Percentiles rank a stretch among this genome's conserved stretches.
These are phyloP conservation scores for Fregata magnificens DNA, from an alignment of 2,113 vertebrate genomes.

Conservation along the genomic window DNA sequence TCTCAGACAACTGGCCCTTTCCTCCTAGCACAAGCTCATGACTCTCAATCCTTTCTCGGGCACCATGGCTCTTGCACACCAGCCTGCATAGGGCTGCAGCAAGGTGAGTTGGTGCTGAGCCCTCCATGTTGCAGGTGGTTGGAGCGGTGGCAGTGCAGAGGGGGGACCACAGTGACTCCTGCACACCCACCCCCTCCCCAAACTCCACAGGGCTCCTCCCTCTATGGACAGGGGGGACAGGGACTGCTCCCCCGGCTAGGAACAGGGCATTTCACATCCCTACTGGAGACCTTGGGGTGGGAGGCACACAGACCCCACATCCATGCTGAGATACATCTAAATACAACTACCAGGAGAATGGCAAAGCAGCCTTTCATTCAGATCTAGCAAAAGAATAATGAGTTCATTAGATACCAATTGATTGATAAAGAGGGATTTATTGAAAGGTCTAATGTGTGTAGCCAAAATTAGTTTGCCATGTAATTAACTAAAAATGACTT, in stretches of 20 bases:
- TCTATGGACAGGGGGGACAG: accelerated
- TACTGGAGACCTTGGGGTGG: accelerated
- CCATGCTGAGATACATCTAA: background rate
- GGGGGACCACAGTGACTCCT: accelerated
- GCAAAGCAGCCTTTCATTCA: background rate
- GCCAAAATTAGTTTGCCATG: conserved; percentile 75
- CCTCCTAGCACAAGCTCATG: background rate
- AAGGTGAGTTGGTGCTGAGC: background rate
- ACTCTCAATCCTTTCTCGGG: background rate
- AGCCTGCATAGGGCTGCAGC: background rate
- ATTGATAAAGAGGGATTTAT: conserved; percentile 71
- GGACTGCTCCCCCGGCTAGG: background rate
- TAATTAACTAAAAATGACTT: conserved; percentile 75
- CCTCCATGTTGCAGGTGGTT: accelerated
- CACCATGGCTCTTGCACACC: background rate
- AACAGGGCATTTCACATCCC: accelerated
- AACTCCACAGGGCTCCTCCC: background rate
- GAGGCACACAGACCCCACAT: background rate
- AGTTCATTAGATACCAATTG: conserved; percentile 69
- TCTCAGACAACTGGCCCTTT: background rate
- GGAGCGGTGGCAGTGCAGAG: background rate
- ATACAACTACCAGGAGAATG: background rate
- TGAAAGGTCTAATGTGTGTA: conserved; percentile 66
- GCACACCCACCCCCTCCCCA: background rate
- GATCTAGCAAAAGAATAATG: conserved; percentile 34